These are phyloP conservation scores for Pachliopta kotzebuea DNA, from an alignment of 2,888 invertebrate species.

Conservation along the genomic window DNA sequence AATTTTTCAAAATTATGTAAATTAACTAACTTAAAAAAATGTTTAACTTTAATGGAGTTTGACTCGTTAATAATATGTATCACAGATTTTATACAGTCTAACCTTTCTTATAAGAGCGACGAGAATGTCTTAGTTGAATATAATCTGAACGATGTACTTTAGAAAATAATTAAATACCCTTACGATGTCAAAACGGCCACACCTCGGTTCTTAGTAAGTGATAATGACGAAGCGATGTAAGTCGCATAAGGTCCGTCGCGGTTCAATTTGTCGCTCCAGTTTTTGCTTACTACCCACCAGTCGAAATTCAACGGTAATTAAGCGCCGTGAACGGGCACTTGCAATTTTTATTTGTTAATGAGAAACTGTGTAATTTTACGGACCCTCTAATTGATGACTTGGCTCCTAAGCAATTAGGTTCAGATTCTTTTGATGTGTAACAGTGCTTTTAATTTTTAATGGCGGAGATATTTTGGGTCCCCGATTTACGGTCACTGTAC, in stretches of 20 bases:
- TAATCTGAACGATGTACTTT: background rate
- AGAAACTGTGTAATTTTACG: conserved; percentile 25
- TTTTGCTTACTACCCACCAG: conserved; percentile 51
- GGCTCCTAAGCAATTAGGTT: conserved; percentile 20
- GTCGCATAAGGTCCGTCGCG: conserved; percentile 33
- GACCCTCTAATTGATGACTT: conserved; percentile 11
- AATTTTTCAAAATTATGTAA: no score
- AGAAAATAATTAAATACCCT: background rate
- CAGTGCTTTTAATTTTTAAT: conserved; percentile 30
- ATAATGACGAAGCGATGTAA: conserved; percentile 46
- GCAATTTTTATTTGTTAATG: conserved; percentile 43
- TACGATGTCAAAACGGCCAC: conserved; percentile 12
- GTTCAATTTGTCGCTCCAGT: conserved; percentile 60
- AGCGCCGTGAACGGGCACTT: conserved; percentile 49
- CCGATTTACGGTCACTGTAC: conserved; percentile 22
- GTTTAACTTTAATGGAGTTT: no score
- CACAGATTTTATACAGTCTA: no score
- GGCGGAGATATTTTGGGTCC: conserved; percentile 1
- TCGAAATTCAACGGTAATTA: conserved; percentile 55
- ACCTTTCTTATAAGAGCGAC: no score
- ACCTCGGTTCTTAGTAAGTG: conserved; percentile 45
- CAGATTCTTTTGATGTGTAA: conserved; percentile 5
- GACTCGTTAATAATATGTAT: no score
- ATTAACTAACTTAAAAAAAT: no score
- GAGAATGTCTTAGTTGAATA: conserved; percentile 1